A percentile compares a stretch with the other conserved stretches of the same genome.
These are phyloP conservation scores for Limnodromus scolopaceus DNA, from an alignment of 2,797 vertebrate genomes.

Conservation along the genomic window DNA sequence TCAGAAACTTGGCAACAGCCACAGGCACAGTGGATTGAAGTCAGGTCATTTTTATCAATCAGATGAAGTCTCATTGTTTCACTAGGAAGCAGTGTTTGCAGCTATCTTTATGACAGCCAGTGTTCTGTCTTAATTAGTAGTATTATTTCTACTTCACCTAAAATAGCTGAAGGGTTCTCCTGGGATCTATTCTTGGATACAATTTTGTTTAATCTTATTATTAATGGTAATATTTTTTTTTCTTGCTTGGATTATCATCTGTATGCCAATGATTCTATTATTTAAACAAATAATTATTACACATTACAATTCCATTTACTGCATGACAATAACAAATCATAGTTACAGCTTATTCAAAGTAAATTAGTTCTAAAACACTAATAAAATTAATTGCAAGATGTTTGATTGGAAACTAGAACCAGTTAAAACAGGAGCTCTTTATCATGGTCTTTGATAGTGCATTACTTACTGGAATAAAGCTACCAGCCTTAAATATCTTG, in stretches of 20 bases:
- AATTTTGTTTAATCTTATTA: conserved; percentile 81
- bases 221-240: conserved; percentile 79
- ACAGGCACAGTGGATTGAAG: not conserved
- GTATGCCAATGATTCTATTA: conserved; percentile 71
- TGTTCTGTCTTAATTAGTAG: conserved; percentile 74
- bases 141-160: conserved; percentile 74
- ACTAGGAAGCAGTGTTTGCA: conserved; percentile 45
- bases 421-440: conserved; percentile 58
- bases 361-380: conserved; percentile 79
- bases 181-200: conserved; percentile 71
- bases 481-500: conserved; percentile 57
- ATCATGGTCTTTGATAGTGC: conserved; percentile 55
- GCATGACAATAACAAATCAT: conserved; percentile 75
- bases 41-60: not conserved
- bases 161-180: conserved; percentile 74
- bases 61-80: not conserved
- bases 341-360: conserved; percentile 73
- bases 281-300: conserved; percentile 82
- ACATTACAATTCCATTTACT: conserved; percentile 72
- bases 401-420: conserved; percentile 71
- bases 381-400: conserved; percentile 78
- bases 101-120: conserved; percentile 48
- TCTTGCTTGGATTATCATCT: conserved; percentile 69
- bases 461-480: conserved; percentile 29
- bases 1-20: not conserved